A percentile compares a stretch with the other conserved stretches of the same genome.
These are phyloP conservation scores for Arenaria interpres DNA, from an alignment of 2,113 vertebrate species.

Conservation along the genomic window DNA sequence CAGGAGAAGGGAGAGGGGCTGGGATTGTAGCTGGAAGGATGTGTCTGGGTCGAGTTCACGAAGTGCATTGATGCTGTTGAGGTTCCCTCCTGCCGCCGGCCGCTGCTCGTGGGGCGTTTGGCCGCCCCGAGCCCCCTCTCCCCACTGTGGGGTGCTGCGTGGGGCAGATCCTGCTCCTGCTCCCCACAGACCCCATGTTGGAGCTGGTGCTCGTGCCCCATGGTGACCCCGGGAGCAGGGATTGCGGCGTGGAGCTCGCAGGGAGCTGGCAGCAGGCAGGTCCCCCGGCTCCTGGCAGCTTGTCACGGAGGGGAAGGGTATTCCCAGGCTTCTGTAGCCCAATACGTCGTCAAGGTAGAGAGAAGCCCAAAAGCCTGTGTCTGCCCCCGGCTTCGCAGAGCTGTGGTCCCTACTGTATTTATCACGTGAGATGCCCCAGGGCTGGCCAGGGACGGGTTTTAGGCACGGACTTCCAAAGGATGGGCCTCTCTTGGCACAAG, in stretches of 20 bases:
- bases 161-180: neutral
- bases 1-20: neutral
- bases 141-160: rapidly evolving
- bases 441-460: neutral
- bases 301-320: neutral
- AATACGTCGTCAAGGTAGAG: rapidly evolving
- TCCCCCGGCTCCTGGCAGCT: neutral
- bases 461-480: neutral
- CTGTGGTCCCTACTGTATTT: constrained; percentile 61
- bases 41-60: neutral
- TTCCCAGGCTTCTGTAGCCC: neutral
- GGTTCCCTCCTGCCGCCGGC: too few relatives aligned
- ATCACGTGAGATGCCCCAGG: constrained; percentile 34
- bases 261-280: neutral
- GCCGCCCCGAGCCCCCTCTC: too few relatives aligned
- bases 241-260: rapidly evolving
- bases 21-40: neutral
- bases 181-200: neutral
- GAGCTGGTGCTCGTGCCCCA: neutral
- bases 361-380: neutral
- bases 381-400: constrained; percentile 44
- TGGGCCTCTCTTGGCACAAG: neutral
- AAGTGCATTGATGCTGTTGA: neutral
- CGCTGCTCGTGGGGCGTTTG: too few relatives aligned
- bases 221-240: neutral